phyloP scores from a whole-genome alignment of 64 coral and sea anemone genomes.

The Stylophora pistillata region DNA sequence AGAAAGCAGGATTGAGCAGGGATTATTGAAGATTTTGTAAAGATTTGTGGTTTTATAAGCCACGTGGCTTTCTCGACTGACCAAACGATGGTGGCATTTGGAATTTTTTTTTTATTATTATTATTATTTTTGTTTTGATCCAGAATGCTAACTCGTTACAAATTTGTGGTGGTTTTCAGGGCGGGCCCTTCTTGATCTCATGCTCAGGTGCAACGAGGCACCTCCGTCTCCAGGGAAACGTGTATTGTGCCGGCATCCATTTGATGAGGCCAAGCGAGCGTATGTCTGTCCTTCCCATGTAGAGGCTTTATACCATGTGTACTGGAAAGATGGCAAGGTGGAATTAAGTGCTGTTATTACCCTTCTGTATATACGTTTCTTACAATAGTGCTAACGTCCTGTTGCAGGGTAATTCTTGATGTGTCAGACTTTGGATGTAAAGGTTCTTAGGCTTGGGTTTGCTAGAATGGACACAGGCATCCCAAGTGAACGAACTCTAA shows the following conservation, averaged over 20 bases:
- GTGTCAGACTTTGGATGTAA: no score
- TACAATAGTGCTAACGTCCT: no score
- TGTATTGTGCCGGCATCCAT: conserved; percentile 90
- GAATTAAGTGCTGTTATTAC: background rate
- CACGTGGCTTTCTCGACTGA: no score
- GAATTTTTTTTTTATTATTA: no score
- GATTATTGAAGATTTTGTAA: no score
- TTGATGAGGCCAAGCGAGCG: conserved; percentile 89
- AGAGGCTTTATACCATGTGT: conserved; percentile 68
- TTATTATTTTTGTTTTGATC: background rate
- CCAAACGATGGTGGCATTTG: background rate
- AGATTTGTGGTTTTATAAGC: no score
- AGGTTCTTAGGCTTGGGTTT: no score
- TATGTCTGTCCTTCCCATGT: conserved; percentile 90
- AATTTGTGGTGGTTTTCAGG: conserved; percentile 36
- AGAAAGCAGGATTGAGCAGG: no score
- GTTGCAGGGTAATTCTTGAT: no score
- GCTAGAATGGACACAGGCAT: no score
- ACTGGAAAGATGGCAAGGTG: conserved; percentile 92
- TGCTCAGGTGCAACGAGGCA: conserved; percentile 61
- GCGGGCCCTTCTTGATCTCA: conserved; percentile 72
- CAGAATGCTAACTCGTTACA: background rate
- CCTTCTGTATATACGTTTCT: background rate
- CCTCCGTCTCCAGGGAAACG: conserved; percentile 61
- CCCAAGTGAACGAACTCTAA: no score